Evolutionary conservation across 2,797 vertebrate genomes (phyloP), one percentile per base, ranked within the genome.

Genomic region (Enteromius radiatus): DNA sequence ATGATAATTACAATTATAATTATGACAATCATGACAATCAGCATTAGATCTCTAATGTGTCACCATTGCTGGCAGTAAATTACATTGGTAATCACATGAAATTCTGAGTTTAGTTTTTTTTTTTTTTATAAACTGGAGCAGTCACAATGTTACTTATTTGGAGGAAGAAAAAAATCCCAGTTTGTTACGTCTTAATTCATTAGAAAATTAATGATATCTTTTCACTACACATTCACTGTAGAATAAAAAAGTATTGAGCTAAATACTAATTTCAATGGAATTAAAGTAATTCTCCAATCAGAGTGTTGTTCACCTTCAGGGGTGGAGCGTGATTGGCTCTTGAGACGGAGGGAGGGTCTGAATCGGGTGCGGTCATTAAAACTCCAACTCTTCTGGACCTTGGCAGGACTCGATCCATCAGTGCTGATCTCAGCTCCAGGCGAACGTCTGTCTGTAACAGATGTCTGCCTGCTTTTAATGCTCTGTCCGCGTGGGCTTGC

Each of bases 351-450:
- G 0, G 98, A 99, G 36, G 97, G 97, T 86, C 97, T 94, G 92
- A 99, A 98, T 85, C 98, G 96, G 0, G 97, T 98, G 82, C 97
- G 95, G 91, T 99, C 97, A 0, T 99, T 99, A 93, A 98, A 99
- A 90, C 97, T 99, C 97, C 97, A 99, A 92, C 97, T 99, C 92
- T 99, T 99, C 92, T 98, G 97, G 1, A 99, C 97, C 90, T 98
- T 98, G 87, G 96, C 94, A 2, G 97, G 97, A 88, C 96, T 96
- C 68, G 87, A 85, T 86, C 92, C 91, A 76, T 96, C 95, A 0
- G 94, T 89, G 52, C 91, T 93, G 82, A 94, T 90, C 90, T 96
- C 96, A 0, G 95, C 88, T 69, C 95, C 91, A 0, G 95, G 95
- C 0, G 96, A 96, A 28, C 95, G 92, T 33, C 94, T 93, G 87